Conservation (phyloP, 1,140 invertebrate genomes). For the Drosophila orena region DNA sequence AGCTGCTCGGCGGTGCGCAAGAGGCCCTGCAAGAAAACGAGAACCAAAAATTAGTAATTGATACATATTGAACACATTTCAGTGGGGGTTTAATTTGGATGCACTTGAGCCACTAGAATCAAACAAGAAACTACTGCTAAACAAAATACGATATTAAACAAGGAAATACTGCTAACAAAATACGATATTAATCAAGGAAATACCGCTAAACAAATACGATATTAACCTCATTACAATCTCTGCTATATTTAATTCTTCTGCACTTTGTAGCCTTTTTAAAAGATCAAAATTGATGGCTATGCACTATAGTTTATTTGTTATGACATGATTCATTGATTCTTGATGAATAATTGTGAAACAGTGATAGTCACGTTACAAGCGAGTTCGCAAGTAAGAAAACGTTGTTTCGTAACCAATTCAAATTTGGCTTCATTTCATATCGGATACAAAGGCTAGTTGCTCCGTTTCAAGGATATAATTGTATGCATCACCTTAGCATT, state of each 20-base stretch:
- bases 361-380: neutral
- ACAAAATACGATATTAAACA: too few relatives aligned
- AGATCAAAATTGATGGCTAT: too few relatives aligned
- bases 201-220: too few relatives aligned
- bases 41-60: neutral
- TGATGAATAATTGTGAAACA: neutral
- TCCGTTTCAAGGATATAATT: constrained; percentile 1
- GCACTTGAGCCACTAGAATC: too few relatives aligned
- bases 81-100: neutral
- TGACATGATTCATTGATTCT: too few relatives aligned
- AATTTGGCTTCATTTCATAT: constrained; percentile 2
- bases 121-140: too few relatives aligned
- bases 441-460: neutral
- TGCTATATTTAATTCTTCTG: too few relatives aligned
- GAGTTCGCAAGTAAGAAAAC: neutral
- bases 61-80: neutral
- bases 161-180: too few relatives aligned
- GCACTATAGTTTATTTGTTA: too few relatives aligned
- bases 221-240: too few relatives aligned
- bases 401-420: constrained; percentile 2
- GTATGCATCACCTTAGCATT: neutral
- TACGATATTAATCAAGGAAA: too few relatives aligned
- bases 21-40: constrained; percentile 86
- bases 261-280: too few relatives aligned
- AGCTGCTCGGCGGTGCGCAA: constrained; percentile 91